A percentile compares a stretch with the other conserved stretches of the same genome.
phyloP scores from a whole-genome alignment of 1,140 invertebrate species.

The Cyrtorhinus lividipennis region DNA sequence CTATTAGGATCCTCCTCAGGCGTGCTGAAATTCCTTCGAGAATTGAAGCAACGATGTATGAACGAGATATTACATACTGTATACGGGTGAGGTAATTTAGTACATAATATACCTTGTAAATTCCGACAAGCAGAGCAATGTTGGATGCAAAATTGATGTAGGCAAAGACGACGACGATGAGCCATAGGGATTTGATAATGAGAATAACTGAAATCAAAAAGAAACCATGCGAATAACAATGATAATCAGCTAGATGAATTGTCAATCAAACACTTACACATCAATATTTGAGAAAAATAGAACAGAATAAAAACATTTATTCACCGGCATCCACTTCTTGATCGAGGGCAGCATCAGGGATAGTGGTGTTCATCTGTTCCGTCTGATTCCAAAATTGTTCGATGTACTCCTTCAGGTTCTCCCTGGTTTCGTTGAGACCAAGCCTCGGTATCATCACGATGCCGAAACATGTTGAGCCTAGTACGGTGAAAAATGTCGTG shows the following conservation, averaged over 20 bases:
- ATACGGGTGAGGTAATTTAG: no score
- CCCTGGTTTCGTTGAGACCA: neutral
- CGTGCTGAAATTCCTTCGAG: no score
- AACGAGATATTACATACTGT: no score
- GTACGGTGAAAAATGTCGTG: neutral
- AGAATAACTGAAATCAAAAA: neutral
- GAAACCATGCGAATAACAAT: neutral
- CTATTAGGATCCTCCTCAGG: no score
- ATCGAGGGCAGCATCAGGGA: neutral
- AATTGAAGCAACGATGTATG: no score
- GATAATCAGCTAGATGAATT: neutral
- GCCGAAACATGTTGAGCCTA: neutral
- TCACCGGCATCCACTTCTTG: neutral
- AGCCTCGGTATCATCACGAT: neutral
- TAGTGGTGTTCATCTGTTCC: neutral
- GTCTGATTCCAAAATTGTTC: neutral
- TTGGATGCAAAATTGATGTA: neutral
- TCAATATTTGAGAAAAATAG: no score
- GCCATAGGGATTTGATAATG: neutral
- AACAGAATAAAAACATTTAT: neutral
- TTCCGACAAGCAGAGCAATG: neutral
- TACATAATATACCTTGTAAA: conserved; percentile 3
- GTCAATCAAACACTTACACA: neutral
- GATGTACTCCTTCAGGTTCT: conserved; percentile 4
- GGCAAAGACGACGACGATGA: neutral